Evolutionary conservation across 1,140 invertebrate species (phyloP).

Genomic region (Vollenhovia emeryi): DNA sequence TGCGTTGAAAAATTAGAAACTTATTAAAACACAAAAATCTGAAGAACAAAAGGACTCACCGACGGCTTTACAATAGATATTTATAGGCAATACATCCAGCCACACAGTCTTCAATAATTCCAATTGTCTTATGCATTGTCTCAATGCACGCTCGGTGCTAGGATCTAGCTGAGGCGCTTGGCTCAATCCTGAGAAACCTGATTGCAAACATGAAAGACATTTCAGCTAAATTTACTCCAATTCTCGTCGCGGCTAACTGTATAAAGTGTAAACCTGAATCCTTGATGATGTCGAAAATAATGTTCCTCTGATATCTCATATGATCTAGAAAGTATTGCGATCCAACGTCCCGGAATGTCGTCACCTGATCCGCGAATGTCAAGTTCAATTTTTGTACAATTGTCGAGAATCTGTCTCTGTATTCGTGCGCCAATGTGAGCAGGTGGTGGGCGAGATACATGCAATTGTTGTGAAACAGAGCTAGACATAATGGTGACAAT

Average conservation of each 20-base stretch:
- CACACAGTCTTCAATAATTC: slow-evolving; percentile 95
- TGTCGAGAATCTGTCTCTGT: slow-evolving; percentile 82
- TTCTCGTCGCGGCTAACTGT: not conserved
- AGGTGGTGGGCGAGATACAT: slow-evolving; percentile 94
- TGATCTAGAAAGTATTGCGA: slow-evolving; percentile 89
- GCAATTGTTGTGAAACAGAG: slow-evolving; percentile 97
- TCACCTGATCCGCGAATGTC: slow-evolving; percentile 87
- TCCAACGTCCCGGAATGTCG: slow-evolving; percentile 88
- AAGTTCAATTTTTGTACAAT: slow-evolving; percentile 82
- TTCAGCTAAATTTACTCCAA: not conserved
- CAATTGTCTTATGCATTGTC: slow-evolving; percentile 94
- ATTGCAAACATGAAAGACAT: slow-evolving; percentile 59
- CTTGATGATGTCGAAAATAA: slow-evolving; percentile 90
- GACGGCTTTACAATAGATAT: slow-evolving; percentile 89
- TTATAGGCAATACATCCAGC: slow-evolving; percentile 90
- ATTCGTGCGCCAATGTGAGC: slow-evolving; percentile 88
- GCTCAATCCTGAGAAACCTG: slow-evolving; percentile 87
- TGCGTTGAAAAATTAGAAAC: slow-evolving; percentile 25
- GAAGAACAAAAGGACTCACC: slow-evolving; percentile 78
- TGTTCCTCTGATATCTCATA: slow-evolving; percentile 90
- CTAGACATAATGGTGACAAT: slow-evolving; percentile 84
- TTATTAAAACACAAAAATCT: not conserved
- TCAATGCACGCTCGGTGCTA: slow-evolving; percentile 89
- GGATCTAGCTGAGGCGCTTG: slow-evolving; percentile 86
- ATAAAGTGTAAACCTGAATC: slow-evolving; percentile 87